Percentiles rank a stretch among this genome's conserved stretches.
phyloP scores from a whole-genome alignment of 2,888 invertebrate species.

The Eupithecia exiguata region DNA sequence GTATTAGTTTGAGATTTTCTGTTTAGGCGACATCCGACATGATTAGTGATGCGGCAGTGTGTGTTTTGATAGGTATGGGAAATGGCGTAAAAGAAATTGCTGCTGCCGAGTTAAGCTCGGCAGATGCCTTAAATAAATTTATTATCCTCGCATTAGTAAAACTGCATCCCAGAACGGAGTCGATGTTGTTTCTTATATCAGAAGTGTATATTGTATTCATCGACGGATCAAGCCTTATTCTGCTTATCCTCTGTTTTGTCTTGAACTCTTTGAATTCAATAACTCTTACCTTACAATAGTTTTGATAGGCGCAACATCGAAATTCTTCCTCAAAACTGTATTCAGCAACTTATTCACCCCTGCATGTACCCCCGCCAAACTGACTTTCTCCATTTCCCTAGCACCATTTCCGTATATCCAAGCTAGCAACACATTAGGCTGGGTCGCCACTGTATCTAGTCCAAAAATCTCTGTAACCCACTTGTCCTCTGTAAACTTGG shows the following conservation, averaged over 20 bases:
- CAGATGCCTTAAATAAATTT: too few relatives aligned
- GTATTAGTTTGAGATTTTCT: not conserved
- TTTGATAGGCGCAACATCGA: slow-evolving; percentile 81
- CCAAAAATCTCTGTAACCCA: slow-evolving; percentile 87
- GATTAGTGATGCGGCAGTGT: too few relatives aligned
- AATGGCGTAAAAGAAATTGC: not conserved
- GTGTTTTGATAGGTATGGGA: not conserved
- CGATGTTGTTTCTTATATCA: too few relatives aligned
- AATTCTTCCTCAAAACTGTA: slow-evolving; percentile 77
- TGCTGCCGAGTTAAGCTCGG: too few relatives aligned
- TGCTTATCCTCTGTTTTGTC: too few relatives aligned
- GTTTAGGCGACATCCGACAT: too few relatives aligned
- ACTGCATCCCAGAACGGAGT: too few relatives aligned
- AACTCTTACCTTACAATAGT: slow-evolving; percentile 78
- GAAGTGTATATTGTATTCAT: not conserved
- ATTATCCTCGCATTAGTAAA: too few relatives aligned
- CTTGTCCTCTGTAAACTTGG: slow-evolving; percentile 71
- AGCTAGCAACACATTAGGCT: slow-evolving; percentile 85
- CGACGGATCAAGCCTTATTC: not conserved
- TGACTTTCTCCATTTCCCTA: slow-evolving; percentile 83
- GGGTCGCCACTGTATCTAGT: slow-evolving; percentile 84
- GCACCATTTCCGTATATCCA: slow-evolving; percentile 88
- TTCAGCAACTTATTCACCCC: slow-evolving; percentile 83
- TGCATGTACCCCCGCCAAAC: slow-evolving; percentile 77
- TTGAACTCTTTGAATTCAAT: not conserved